Evolutionary conservation across 2,888 invertebrate species (phyloP), one percentile per base, ranked within the genome.

Genomic region (Epinotia demarniana): DNA sequence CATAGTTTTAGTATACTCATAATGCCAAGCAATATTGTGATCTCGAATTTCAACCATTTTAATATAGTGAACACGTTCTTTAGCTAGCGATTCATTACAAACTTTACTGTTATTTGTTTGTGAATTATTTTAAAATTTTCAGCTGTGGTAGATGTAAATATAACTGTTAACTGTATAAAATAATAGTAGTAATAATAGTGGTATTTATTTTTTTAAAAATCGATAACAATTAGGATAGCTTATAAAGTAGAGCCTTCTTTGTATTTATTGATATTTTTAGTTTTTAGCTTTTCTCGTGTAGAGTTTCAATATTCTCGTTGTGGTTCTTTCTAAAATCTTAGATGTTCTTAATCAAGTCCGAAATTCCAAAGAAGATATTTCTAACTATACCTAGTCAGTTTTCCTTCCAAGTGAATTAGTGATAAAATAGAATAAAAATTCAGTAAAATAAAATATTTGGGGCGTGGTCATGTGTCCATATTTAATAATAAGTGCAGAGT

Each of bases 11-110:
- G 85, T 83, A 77, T 83, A 72, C 27, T 71, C 84, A 87, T 92
- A 92, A 92, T 92, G 92, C 92, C 86, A 93, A 93, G 93, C 93
- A 91, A 93, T 92, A 92, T 90, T 92, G 91, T 92, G 92, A 92
- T 92, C 87, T 87, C 85, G 82, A 84, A 83, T 83, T 85, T 86
- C 72, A 73, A 75, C 62, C 64, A 55, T 80, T 74, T 69, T 72
- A 66, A 61, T 66, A 64, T 71, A 67, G 75, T 67, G 57, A 57
- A 55, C 43, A 53, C 33, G 60, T 18, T 62, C 77, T 72, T 75
- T 76, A 66, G 69, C 67, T 72, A 76, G 73, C 69, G 58, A 72
- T 78, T 76, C 73, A 75, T 57, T 74, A 72, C 60, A 57, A 62
- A 16, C 39, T 33, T 60, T 60, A 16, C 39, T 33, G 64, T 60